Conservation (phyloP, 2,888 invertebrate species). For the Aphrophora alni region DNA sequence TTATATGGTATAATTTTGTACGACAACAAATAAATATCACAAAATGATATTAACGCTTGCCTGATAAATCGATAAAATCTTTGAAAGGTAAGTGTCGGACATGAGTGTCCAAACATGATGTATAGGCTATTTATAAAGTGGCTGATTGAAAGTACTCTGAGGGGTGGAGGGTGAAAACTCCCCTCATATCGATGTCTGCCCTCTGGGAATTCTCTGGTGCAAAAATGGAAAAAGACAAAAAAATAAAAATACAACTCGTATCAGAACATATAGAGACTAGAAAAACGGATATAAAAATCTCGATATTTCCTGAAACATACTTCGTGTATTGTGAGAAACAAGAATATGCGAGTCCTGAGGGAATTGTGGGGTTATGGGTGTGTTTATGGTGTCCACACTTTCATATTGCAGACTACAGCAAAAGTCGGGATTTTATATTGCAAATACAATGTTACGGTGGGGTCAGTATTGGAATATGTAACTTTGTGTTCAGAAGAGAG, state of each 20-base stretch:
- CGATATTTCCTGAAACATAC: background rate
- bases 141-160: slow-evolving; percentile 27
- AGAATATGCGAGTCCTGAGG: background rate
- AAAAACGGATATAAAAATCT: background rate
- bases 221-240: background rate
- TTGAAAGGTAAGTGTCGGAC: background rate
- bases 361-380: background rate
- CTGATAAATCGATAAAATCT: background rate
- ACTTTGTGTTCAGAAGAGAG: background rate
- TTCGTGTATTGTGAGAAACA: background rate
- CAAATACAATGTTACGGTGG: background rate
- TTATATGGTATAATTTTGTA: too few species aligned
- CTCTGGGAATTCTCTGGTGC: background rate
- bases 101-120: slow-evolving; percentile 22
- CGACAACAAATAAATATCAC: too few species aligned
- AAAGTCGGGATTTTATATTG: slow-evolving; percentile 6
- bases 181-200: slow-evolving; percentile 6
- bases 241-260: background rate
- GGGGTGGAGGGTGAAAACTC: background rate
- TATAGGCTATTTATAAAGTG: slow-evolving; percentile 38
- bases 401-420: background rate
- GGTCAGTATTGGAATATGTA: background rate
- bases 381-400: slow-evolving; percentile 9
- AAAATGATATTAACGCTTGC: background rate
- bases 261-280: background rate